Evolutionary conservation across 1,140 invertebrate species (phyloP).

Genomic region (Heliothis subflexa): DNA sequence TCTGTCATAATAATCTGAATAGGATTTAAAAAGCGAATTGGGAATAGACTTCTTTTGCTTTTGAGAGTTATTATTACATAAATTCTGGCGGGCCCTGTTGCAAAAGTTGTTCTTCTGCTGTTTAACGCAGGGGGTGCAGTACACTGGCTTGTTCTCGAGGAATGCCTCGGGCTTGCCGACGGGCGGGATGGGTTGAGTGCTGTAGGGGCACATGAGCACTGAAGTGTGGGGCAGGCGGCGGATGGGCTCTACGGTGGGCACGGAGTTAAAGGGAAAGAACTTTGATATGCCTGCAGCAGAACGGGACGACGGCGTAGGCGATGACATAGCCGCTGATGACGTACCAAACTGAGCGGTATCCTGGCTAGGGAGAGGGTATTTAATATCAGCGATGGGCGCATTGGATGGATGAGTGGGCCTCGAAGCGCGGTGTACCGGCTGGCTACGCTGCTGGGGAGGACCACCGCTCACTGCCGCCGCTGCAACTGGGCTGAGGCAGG

Average conservation of each 20-base stretch:
- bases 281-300: constrained; percentile 49
- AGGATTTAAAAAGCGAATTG: not conserved
- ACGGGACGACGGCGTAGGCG: constrained; percentile 10
- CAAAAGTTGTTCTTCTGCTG: not conserved
- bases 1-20: constrained; percentile 19
- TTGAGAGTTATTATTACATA: not conserved
- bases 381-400: not conserved
- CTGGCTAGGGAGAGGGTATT: constrained; percentile 74
- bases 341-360: not conserved
- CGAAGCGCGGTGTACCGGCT: not conserved
- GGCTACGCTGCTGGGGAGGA: not conserved
- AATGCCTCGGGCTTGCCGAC: not conserved
- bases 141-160: not conserved
- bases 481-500: not conserved
- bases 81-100: not conserved
- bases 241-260: not conserved
- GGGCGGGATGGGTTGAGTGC: not conserved
- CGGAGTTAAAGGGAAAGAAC: constrained; percentile 54
- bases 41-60: not conserved
- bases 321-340: not conserved
- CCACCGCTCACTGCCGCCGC: not conserved
- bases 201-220: constrained; percentile 18
- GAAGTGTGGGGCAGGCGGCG: not conserved
- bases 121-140: not conserved
- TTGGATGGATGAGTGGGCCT: no score